Evolutionary conservation across 2,797 vertebrate species (phyloP).

Genomic region (Buphagus erythrorhynchus): DNA sequence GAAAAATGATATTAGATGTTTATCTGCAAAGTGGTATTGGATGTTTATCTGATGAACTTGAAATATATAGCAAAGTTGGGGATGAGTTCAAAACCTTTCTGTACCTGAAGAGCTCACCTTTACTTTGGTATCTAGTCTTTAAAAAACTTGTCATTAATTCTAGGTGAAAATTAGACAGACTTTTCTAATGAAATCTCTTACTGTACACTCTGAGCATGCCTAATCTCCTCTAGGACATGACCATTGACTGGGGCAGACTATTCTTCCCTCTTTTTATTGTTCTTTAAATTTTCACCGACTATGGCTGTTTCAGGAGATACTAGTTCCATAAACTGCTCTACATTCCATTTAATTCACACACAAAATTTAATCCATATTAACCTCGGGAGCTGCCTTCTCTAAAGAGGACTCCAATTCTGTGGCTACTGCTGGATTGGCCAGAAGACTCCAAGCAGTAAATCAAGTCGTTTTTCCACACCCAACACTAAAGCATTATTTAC

Average conservation of each 20-base stretch:
- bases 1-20: background rate
- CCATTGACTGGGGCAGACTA: background rate
- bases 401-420: background rate
- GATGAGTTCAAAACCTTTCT: background rate
- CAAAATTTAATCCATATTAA: background rate
- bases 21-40: background rate
- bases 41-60: background rate
- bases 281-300: background rate
- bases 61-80: background rate
- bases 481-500: background rate
- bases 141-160: background rate
- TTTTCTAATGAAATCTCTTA: background rate
- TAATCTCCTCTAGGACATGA: background rate
- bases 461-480: background rate
- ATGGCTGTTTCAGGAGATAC: background rate
- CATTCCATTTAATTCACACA: background rate
- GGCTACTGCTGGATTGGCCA: background rate
- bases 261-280: background rate
- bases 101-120: background rate
- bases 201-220: background rate
- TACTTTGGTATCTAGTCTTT: background rate
- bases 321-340: background rate
- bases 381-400: background rate
- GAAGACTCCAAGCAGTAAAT: background rate
- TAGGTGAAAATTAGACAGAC: background rate